Evolutionary conservation across 1,140 invertebrate species (phyloP), one percentile per base, ranked within the genome.

Genomic region (Yoshiicerus persimilis): DNA sequence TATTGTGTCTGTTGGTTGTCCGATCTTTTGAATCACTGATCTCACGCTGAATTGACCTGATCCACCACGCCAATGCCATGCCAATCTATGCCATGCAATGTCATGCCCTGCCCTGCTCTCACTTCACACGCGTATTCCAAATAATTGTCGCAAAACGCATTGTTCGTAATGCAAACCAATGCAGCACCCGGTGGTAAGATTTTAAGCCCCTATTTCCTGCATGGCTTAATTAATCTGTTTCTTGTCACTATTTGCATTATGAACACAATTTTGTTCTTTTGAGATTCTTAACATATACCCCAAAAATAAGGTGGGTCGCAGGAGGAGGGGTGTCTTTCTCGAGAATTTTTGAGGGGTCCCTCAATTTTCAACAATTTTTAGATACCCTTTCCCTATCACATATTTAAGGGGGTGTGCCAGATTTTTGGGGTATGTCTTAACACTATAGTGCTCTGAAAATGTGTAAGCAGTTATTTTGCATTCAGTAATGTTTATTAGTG

Each of bases 181-280:
- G 30, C 75, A 80, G 75, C 75, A 80, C 13, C 38, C 75, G 75
- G 75, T 80, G 75, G 75, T 80, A 80, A 80, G 75, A 80, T 32
- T 80, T 80, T 80, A 80, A 80, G 75, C 75, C 75, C 75, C 75
- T 80, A 38, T n/a, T 38, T 80, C 75, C 75, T 80, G 75, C 75
- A 80, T 80, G 75, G 75, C 75, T 38, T 34, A 34, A 9, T 77
- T 34, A n/a, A n/a, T n/a, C 11, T 11, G 13, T 75, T 32, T 25
- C 2, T 70, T 13, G 10, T 34, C 34, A 20, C 34, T n/a, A 34
- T 75, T 16, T 34, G 9, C 27, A 80, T 77, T 77, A 38, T 36
- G 27, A 16, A 16, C 64, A 16, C 4, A 56, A 8, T 20, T 20
- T 39, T 39, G 9, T 39, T n/a, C n/a, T n/a, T n/a, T n/a, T n/a